These are phyloP conservation scores for rabbit (Oryctolagus cuniculus) DNA, from an alignment of 2,113 vertebrate genomes.

Conservation along the genomic window DNA sequence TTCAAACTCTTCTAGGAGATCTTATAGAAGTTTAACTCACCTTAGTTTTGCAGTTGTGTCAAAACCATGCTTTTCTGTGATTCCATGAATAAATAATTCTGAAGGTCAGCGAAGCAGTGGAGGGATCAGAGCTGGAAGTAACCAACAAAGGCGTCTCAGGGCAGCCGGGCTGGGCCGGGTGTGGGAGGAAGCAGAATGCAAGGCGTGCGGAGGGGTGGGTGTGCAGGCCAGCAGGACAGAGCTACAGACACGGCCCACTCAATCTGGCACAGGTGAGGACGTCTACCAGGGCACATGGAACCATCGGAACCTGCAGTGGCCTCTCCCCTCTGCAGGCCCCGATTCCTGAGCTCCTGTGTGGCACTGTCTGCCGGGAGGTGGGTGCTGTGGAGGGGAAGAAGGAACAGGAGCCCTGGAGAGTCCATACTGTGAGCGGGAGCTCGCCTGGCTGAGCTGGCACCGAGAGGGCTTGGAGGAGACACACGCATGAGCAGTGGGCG, in stretches of 20 bases:
- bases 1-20: no score
- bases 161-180: no score
- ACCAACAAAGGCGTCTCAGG: not conserved
- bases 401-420: no score
- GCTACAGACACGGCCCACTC: no score
- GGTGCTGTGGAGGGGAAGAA: not conserved
- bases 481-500: not conserved
- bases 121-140: not conserved
- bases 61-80: not conserved
- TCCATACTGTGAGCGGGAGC: not conserved
- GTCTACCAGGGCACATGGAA: no score
- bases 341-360: no score
- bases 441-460: not conserved
- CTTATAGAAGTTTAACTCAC: not conserved
- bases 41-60: not conserved
- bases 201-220: rapidly evolving
- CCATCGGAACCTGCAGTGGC: no score
- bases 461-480: not conserved
- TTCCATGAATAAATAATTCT: not conserved
- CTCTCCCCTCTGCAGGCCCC: no score
- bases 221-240: no score
- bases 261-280: no score
- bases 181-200: not conserved
- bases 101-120: not conserved
- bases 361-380: no score